Percentiles rank a stretch among this genome's conserved stretches.
phyloP scores from a whole-genome alignment of 2,888 invertebrate genomes.

The Malacosoma neustria region DNA sequence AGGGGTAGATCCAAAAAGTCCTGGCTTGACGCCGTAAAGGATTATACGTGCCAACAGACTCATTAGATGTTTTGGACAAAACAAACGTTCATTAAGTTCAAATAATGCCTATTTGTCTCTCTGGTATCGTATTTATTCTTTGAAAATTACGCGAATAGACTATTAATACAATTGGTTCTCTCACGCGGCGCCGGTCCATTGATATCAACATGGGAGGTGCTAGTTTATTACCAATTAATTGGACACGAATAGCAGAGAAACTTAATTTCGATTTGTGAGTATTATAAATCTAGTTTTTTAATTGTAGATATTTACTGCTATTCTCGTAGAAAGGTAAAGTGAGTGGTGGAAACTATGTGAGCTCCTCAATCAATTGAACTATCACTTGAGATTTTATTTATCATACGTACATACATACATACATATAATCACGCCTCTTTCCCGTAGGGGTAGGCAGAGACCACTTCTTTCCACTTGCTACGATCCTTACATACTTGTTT shows the following conservation, averaged over 20 bases:
- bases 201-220: conserved; percentile 51
- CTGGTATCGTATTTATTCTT: conserved; percentile 25
- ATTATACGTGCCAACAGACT: too few relatives aligned
- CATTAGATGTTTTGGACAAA: too few relatives aligned
- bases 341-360: neutral
- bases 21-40: too few relatives aligned
- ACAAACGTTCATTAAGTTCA: too few relatives aligned
- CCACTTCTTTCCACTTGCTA: too few relatives aligned
- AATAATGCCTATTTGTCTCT: too few relatives aligned
- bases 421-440: too few relatives aligned
- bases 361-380: neutral
- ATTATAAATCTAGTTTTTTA: neutral
- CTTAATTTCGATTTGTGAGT: neutral
- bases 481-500: too few relatives aligned
- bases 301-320: neutral
- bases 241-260: conserved; percentile 24
- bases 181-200: conserved; percentile 35
- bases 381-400: too few relatives aligned
- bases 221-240: conserved; percentile 50
- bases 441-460: too few relatives aligned
- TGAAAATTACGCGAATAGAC: conserved; percentile 24
- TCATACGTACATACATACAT: too few relatives aligned
- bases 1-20: too few relatives aligned
- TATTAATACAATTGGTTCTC: conserved; percentile 46
- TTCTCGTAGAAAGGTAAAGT: neutral